Conservation (phyloP, 2,113 vertebrate genomes). For the Xenus cinereus region DNA sequence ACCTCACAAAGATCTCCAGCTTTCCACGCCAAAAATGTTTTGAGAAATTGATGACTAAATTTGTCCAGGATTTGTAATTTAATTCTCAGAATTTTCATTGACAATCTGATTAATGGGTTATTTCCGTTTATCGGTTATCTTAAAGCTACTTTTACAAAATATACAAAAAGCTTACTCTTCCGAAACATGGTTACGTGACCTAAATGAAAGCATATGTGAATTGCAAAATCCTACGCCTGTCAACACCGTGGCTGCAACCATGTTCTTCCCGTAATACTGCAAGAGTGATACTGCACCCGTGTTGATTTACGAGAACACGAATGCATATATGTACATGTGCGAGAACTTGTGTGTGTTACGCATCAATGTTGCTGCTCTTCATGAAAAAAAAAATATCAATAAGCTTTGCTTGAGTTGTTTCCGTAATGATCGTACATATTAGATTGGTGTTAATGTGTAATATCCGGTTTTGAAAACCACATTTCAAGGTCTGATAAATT, state of each 20-base stretch:
- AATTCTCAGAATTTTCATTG: slow-evolving; percentile 76
- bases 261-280: slow-evolving; percentile 55
- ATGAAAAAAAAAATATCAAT: neutral
- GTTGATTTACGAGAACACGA: slow-evolving; percentile 66
- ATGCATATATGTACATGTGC: neutral
- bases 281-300: neutral
- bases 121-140: slow-evolving; percentile 49
- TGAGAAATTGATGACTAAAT: slow-evolving; percentile 71
- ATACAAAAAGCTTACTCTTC: neutral
- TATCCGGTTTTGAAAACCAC: slow-evolving; percentile 50
- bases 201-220: slow-evolving; percentile 28
- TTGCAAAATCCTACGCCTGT: slow-evolving; percentile 37
- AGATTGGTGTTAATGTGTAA: slow-evolving; percentile 6
- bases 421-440: neutral
- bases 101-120: slow-evolving; percentile 64
- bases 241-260: neutral
- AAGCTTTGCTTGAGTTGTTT: slow-evolving; percentile 27
- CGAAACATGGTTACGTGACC: slow-evolving; percentile 19
- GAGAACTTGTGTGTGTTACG: neutral
- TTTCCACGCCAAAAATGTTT: slow-evolving; percentile 42
- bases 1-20: neutral
- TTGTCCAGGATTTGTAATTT: slow-evolving; percentile 28
- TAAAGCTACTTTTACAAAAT: slow-evolving; percentile 4
- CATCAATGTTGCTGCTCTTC: neutral
- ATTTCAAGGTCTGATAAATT: slow-evolving; percentile 31